A percentile compares a stretch with the other conserved stretches of the same genome.
Conservation (phyloP, 2,888 invertebrate genomes). For the Zootermopsis nevadensis region DNA sequence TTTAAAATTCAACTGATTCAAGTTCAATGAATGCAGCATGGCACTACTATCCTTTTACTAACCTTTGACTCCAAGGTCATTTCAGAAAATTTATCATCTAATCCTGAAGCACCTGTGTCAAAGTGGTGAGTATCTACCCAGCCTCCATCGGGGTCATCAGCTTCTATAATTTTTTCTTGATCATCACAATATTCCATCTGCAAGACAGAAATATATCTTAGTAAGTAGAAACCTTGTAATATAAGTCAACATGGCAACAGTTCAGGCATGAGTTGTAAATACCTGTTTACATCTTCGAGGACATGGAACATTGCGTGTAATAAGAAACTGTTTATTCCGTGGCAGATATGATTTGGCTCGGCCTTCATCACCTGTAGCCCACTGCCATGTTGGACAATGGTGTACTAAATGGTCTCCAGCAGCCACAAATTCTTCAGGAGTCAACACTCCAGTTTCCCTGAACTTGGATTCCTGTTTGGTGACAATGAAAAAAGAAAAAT, state of each 20-base stretch:
- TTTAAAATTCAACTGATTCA: neutral
- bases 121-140: conserved; percentile 99
- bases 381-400: conserved; percentile 99
- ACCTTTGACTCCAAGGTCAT: conserved; percentile 78
- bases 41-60: neutral
- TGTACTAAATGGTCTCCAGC: conserved; percentile 99
- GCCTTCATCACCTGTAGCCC: conserved; percentile 93
- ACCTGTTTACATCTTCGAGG: conserved; percentile 93
- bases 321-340: conserved; percentile 94
- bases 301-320: conserved; percentile 97
- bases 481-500: neutral
- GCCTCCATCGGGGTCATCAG: conserved; percentile 87
- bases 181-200: conserved; percentile 92
- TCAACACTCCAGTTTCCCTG: conserved; percentile 95
- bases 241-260: no score
- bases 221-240: no score
- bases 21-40: no score
- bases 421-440: conserved; percentile 99
- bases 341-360: conserved; percentile 92
- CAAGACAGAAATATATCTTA: conserved; percentile 46
- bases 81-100: conserved; percentile 84
- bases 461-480: conserved; percentile 90
- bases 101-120: conserved; percentile 71
- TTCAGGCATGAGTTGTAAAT: conserved; percentile 34
- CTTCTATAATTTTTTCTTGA: conserved; percentile 91